Evolutionary conservation across 1,140 invertebrate species (phyloP).

Genomic region (Tetramorium simillimum): DNA sequence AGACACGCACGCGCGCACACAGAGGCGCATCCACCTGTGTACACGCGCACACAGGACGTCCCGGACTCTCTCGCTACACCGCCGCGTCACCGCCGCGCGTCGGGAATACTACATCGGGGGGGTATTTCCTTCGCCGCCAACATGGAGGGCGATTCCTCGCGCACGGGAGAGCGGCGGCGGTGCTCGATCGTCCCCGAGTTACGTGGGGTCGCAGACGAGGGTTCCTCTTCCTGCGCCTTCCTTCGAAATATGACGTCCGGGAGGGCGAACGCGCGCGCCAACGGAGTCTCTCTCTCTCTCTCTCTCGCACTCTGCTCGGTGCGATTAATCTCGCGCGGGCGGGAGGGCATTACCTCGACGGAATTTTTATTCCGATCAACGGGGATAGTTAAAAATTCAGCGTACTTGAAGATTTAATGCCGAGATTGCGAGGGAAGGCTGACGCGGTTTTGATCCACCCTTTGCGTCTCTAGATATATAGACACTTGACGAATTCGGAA

Average conservation of each 20-base stretch:
- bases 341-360: not conserved
- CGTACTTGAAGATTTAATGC: not conserved
- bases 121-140: not conserved
- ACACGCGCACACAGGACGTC: not conserved
- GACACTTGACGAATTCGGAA: not conserved
- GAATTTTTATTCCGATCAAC: not conserved
- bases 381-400: not conserved
- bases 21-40: slow-evolving; percentile 51
- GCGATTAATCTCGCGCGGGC: not conserved
- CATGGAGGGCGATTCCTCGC: not conserved
- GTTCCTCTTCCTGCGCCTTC: not conserved
- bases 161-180: not conserved
- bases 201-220: not conserved
- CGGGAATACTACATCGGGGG: not conserved
- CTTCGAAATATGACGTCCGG: not conserved
- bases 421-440: not conserved
- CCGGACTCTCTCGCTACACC: slow-evolving; percentile 17
- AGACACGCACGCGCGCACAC: slow-evolving; percentile 65
- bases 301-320: not conserved
- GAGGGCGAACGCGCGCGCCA: not conserved
- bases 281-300: not conserved
- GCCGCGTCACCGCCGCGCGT: not conserved
- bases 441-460: not conserved
- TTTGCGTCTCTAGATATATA: not conserved
- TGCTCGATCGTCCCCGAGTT: not conserved